A percentile compares a stretch with the other conserved stretches of the same genome.
phyloP scores from a whole-genome alignment of 1,140 invertebrate genomes.

The Diorhabda carinulata region DNA sequence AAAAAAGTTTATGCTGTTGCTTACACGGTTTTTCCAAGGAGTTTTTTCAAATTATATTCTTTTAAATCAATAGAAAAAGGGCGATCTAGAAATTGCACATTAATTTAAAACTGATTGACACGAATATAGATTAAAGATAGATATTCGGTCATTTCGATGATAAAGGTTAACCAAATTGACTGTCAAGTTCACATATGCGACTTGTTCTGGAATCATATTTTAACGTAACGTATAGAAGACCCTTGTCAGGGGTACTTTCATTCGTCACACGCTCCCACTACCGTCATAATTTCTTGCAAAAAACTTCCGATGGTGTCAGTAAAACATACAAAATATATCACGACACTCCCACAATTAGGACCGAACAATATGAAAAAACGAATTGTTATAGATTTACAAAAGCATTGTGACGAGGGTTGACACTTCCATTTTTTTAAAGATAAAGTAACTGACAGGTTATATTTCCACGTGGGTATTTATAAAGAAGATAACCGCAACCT shows the following conservation, averaged over 20 bases:
- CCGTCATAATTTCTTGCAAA: neutral
- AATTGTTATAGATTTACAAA: neutral
- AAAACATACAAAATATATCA: neutral
- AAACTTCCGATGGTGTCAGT: neutral
- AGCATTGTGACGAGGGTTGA: neutral
- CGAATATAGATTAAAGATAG: neutral
- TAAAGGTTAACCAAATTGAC: slow-evolving; percentile 2
- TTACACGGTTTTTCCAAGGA: too few relatives aligned
- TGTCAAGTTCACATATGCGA: neutral
- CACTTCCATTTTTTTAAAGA: neutral
- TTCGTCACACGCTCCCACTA: neutral
- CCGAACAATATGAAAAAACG: neutral
- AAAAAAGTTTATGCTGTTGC: too few relatives aligned
- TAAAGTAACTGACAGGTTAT: neutral
- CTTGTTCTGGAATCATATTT: neutral
- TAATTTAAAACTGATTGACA: too few relatives aligned
- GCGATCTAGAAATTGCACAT: too few relatives aligned
- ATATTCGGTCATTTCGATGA: neutral
- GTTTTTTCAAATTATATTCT: too few relatives aligned
- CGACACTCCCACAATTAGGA: neutral
- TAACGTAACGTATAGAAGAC: neutral
- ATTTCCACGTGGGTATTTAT: neutral
- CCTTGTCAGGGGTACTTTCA: neutral
- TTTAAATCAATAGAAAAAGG: too few relatives aligned
- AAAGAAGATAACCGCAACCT: too few relatives aligned